These are phyloP conservation scores for Dissostichus mawsoni DNA, from an alignment of 2,113 vertebrate species.

Conservation along the genomic window DNA sequence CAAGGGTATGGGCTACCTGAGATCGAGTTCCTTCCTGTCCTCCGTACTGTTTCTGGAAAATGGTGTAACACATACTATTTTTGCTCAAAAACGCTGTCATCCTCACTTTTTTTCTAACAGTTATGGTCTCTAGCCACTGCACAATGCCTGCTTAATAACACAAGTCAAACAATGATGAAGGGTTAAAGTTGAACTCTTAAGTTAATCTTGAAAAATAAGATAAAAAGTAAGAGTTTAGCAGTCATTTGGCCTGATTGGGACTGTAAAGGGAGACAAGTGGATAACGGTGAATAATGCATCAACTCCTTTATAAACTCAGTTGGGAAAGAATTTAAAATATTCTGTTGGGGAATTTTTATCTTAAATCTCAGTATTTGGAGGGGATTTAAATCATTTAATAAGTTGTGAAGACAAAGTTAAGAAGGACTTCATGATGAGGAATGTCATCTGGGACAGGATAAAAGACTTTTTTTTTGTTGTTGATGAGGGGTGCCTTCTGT, in stretches of 20 bases:
- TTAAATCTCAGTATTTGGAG: slow-evolving; percentile 45
- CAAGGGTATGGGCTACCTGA: slow-evolving; percentile 1
- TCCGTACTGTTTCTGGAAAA: background rate
- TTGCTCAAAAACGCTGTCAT: background rate
- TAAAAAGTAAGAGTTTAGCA: slow-evolving; percentile 9
- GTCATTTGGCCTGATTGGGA: slow-evolving; percentile 35
- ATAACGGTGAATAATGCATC: slow-evolving; percentile 60
- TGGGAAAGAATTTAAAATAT: slow-evolving; percentile 43
- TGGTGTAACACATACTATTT: background rate
- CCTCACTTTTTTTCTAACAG: background rate
- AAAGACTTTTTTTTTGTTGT: background rate
- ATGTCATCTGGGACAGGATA: slow-evolving; percentile 26
- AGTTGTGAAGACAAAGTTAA: slow-evolving; percentile 28
- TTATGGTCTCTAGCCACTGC: background rate
- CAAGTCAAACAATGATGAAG: background rate
- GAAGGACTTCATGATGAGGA: slow-evolving; percentile 35
- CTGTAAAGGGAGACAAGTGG: slow-evolving; percentile 18
- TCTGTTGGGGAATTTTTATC: slow-evolving; percentile 3
- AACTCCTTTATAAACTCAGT: slow-evolving; percentile 31
- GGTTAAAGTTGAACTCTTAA: slow-evolving; percentile 20
- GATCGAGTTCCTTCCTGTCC: slow-evolving; percentile 6
- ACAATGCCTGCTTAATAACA: background rate
- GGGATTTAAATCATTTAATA: slow-evolving; percentile 47
- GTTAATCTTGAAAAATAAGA: background rate
- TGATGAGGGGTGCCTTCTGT: slow-evolving; percentile 15